Base-by-base conservation (phyloP, 2,888 invertebrate genomes). In the Orthonevra nobilis region DNA sequence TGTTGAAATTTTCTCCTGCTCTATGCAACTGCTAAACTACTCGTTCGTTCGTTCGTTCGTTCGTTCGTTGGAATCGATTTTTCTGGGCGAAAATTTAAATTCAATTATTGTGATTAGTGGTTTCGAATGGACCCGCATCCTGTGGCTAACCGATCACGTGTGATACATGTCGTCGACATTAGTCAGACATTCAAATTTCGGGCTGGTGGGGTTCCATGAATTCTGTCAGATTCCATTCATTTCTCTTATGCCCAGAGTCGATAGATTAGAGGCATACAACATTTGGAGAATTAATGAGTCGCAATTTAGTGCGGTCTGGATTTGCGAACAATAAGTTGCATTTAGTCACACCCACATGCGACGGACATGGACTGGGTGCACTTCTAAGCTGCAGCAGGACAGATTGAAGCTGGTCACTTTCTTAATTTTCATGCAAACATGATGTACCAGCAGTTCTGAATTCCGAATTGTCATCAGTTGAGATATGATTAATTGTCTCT, bases 51-150 rank as follows among this genome's bases (percentile, higher is more conserved):
- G n/a, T n/a, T n/a, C n/a, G n/a, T n/a, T n/a, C n/a, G n/a, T n/a
- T n/a, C n/a, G n/a, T n/a, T n/a, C n/a, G n/a, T n/a, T n/a, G n/a
- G n/a, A 60, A 66, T 66, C 50, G 48, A 48, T 58, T 42, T 46
- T 60, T 38, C 52, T 12, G 19, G 56, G 56, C 61, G 66, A 63
- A 68, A 79, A 79, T 79, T 79, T 73, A 79, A 79, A 79, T 79
- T 79, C 79, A 79, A 79, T 79, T 79, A 79, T 79, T 73, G 73
- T 79, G 79, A 79, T 79, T 79, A 79, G 79, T 79, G 79, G 79
- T 73, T 79, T 68, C 73, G 54, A 79, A 61, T 73, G 66, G 66
- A 61, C 79, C 79, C 79, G 79, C 79, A 79, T 79, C 66, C 73
- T 79, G 79, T 50, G 79, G 79, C 73, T 73, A 58, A 79, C 73